Percentiles rank a stretch among this genome's conserved stretches.
Conservation (phyloP, 2,113 vertebrate species). For the Cisticola juncidis region DNA sequence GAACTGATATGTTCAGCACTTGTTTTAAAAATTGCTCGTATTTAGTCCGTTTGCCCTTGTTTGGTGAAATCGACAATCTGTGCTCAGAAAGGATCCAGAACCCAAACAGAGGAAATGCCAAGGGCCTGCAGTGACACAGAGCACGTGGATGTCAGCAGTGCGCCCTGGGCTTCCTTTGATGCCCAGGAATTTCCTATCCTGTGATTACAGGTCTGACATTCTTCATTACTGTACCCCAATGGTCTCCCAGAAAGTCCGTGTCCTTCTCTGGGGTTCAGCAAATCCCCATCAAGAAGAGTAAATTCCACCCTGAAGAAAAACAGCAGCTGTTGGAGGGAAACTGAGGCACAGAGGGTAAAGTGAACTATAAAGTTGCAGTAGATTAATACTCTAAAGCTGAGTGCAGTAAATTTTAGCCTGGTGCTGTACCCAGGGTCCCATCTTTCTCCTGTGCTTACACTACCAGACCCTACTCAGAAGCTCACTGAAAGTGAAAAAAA, state of each 20-base stretch:
- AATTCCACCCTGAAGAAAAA: neutral
- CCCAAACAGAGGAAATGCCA: neutral
- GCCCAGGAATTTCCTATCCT: neutral
- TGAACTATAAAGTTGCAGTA: neutral
- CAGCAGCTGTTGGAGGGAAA: neutral
- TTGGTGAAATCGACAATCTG: neutral
- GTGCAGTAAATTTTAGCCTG: neutral
- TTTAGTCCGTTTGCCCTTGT: neutral
- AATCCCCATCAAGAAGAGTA: neutral
- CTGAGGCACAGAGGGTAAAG: neutral
- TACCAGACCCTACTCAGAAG: neutral
- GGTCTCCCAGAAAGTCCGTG: neutral
- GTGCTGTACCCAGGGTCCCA: neutral
- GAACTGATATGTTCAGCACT: neutral
- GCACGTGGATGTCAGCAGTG: neutral
- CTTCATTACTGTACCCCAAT: fast-evolving
- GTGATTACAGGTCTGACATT: neutral
- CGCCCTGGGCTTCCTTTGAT: neutral
- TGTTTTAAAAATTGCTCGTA: neutral
- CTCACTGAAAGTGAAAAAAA: neutral
- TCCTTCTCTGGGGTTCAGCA: neutral
- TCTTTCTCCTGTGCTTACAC: neutral
- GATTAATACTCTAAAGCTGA: neutral
- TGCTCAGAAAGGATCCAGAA: neutral
- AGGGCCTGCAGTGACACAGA: neutral